A percentile compares a stretch with the other conserved stretches of the same genome.
phyloP scores from a whole-genome alignment of 1,140 invertebrate genomes.

The Pseudomyrmex cubaensis region DNA sequence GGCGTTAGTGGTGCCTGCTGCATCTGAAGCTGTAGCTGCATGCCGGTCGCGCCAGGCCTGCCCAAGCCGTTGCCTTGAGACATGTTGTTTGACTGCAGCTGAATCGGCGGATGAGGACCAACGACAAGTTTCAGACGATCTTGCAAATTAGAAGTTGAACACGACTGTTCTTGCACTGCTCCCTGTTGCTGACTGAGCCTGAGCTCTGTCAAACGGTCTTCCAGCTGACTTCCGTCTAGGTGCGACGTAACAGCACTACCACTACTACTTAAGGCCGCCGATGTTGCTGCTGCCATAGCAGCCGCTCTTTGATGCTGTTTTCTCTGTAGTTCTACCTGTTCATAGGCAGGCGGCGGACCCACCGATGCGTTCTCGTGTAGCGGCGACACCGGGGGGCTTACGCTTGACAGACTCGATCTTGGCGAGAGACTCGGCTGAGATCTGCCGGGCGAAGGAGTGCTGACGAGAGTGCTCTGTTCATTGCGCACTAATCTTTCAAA shows the following conservation, averaged over 20 bases:
- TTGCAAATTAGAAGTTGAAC: constrained; percentile 32
- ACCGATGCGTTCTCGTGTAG: constrained; percentile 88
- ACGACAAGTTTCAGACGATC: constrained; percentile 68
- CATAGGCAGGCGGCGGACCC: constrained; percentile 88
- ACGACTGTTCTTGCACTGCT: constrained; percentile 68
- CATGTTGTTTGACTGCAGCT: constrained; percentile 85
- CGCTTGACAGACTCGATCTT: constrained; percentile 93
- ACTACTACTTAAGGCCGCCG: neutral
- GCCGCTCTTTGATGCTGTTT: constrained; percentile 79
- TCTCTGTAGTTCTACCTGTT: constrained; percentile 87
- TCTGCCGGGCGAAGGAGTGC: constrained; percentile 86
- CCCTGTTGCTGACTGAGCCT: constrained; percentile 79
- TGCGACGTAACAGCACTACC: constrained; percentile 45
- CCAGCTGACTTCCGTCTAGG: constrained; percentile 83
- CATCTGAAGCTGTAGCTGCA: constrained; percentile 81
- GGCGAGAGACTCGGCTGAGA: constrained; percentile 91
- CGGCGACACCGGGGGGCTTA: constrained; percentile 93
- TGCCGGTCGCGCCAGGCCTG: constrained; percentile 80
- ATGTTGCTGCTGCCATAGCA: constrained; percentile 58
- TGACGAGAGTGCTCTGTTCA: constrained; percentile 82
- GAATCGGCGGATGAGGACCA: constrained; percentile 78
- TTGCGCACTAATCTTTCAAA: constrained; percentile 89
- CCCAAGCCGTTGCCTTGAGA: constrained; percentile 86
- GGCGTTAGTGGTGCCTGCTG: constrained; percentile 74
- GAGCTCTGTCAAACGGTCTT: constrained; percentile 85